phyloP scores from a whole-genome alignment of 2,888 invertebrate genomes.

The Hipparchia sbordonii region DNA sequence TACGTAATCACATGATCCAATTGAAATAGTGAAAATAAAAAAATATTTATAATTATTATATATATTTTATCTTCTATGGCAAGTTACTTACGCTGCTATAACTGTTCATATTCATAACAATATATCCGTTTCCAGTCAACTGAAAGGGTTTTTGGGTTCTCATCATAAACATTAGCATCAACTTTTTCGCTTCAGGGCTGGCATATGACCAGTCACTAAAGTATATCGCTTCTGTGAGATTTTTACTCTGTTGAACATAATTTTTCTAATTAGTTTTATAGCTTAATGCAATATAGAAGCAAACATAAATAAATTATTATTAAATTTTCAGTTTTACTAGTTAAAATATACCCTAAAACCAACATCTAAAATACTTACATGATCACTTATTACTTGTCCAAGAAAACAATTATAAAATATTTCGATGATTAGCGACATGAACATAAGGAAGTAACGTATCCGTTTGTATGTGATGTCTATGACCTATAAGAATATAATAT shows the following conservation, averaged over 20 bases:
- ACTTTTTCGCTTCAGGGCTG: conserved; percentile 56
- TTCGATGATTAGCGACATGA: conserved; percentile 59
- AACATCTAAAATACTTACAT: conserved; percentile 52
- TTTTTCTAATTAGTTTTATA: neutral
- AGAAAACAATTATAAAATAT: conserved; percentile 64
- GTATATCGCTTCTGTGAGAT: conserved; percentile 60
- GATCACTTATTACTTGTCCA: conserved; percentile 68
- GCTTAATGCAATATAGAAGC: too few species aligned
- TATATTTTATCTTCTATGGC: neutral
- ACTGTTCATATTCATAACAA: conserved; percentile 67
- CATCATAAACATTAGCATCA: conserved; percentile 60
- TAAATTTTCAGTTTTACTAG: too few species aligned
- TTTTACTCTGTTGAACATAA: conserved; percentile 54
- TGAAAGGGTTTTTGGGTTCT: conserved; percentile 66
- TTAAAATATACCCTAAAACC: too few species aligned
- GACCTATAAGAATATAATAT: conserved; percentile 51
- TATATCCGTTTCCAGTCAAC: conserved; percentile 63
- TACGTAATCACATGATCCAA: too few species aligned
- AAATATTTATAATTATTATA: too few species aligned
- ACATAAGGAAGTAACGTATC: conserved; percentile 68
- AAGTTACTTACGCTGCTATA: conserved; percentile 60
- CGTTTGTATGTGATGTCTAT: conserved; percentile 62
- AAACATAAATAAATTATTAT: too few species aligned
- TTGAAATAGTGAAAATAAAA: too few species aligned
- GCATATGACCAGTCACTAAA: conserved; percentile 63